Conservation (phyloP, 1,140 invertebrate genomes). For the Drosophila oshimai region DNA sequence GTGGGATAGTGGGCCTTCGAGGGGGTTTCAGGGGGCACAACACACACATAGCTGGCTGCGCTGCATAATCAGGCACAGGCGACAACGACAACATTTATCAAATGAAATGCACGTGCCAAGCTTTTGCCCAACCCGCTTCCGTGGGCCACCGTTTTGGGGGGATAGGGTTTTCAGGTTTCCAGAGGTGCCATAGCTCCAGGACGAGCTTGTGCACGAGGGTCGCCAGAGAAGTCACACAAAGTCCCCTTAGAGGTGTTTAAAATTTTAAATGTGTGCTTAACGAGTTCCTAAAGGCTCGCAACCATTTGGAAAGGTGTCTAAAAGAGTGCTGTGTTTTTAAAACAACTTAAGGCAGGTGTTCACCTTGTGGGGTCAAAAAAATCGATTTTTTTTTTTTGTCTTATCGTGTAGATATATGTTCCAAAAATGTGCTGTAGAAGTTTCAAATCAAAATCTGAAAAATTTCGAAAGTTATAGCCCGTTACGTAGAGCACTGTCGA, state of each 20-base stretch:
- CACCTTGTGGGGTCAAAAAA: too few relatives aligned
- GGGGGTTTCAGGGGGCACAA: not conserved
- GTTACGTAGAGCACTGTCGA: too few relatives aligned
- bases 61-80: constrained; percentile 69
- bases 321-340: too few relatives aligned
- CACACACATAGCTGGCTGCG: constrained; percentile 27
- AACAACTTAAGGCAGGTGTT: too few relatives aligned
- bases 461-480: too few relatives aligned
- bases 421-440: too few relatives aligned
- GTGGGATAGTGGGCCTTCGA: not conserved
- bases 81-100: constrained; percentile 70
- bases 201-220: not conserved
- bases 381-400: too few relatives aligned
- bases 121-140: constrained; percentile 66
- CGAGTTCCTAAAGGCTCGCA: not conserved
- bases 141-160: constrained; percentile 23
- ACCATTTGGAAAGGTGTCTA: not conserved
- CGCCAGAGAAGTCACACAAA: not conserved
- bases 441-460: too few relatives aligned
- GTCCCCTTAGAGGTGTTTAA: not conserved
- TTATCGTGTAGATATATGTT: too few relatives aligned
- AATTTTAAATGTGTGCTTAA: not conserved
- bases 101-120: constrained; percentile 76
- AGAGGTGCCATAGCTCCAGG: constrained; percentile 4
- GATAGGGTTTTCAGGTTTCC: constrained; percentile 26